Evolutionary conservation across 1,140 invertebrate genomes (phyloP), one percentile per base, ranked within the genome.

Genomic region (Aphis craccivora): DNA sequence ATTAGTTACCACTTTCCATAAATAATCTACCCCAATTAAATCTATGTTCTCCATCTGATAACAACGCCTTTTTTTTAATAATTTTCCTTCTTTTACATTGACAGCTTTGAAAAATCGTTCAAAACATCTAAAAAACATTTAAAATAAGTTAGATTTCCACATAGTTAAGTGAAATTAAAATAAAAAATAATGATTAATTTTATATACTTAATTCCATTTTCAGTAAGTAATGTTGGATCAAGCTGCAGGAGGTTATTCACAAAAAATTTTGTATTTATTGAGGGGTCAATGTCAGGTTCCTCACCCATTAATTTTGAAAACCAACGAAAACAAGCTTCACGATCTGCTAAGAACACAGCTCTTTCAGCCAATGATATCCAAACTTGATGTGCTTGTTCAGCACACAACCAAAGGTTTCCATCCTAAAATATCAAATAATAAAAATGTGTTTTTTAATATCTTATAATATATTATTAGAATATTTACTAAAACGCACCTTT

Each of bases 251-350:
- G 98, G 95, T 99, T 99, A 94, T 98, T 97, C 95, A 99, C 98
- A 96, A 99, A 99, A 96, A 99, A 99, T 95, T 99, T 98, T 95
- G 98, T 97, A 95, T 99, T 99, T 94, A 99, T 99, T 94, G 98
- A 98, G 30, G 99, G 99, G 96, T 99, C 99, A 87, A 99, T 96
- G 95, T 99, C 99, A 11, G 98, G 98, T 95, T 99, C 99, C 94
- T 99, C 98, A 9, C 98, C 98, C 98, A 99, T 99, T 90, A 99
- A 95, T 96, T 99, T 99, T n/a, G 98, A 98, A 96, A 99, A 99
- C 99, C 99, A 99, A 94, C 98, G 98, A 95, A 99, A 99, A 95
- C 99, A 99, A 8, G 98, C 98, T 95, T 99, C 99, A 83, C 99
- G 96, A 95, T 99, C 99, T 7, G 97, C 97, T 7, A 97, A 95